Evolutionary conservation across 2,113 vertebrate species (phyloP).

Genomic region (Glaucidium brasilianum): DNA sequence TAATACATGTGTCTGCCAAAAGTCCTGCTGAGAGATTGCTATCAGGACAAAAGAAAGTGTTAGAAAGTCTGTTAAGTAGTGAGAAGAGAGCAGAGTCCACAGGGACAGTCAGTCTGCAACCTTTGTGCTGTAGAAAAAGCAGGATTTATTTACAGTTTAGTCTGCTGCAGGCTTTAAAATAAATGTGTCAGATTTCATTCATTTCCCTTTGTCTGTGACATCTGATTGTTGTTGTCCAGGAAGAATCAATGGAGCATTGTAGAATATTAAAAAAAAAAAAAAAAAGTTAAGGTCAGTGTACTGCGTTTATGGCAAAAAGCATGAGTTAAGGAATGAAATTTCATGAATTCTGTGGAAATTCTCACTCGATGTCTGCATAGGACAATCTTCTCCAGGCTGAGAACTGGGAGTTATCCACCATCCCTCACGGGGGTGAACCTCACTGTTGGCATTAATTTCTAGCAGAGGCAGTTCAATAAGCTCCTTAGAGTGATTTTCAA

Average conservation of each 20-base stretch:
- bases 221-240: not conserved
- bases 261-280: not conserved
- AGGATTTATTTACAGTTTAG: conserved; percentile 35
- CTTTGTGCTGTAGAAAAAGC: conserved; percentile 35
- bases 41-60: conserved; percentile 36
- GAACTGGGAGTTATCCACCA: not conserved
- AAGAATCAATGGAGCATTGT: not conserved
- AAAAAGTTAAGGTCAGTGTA: not conserved
- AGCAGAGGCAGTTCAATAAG: accelerated
- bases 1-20: conserved; percentile 28
- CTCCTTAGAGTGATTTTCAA: not conserved
- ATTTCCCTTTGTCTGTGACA: conserved; percentile 18
- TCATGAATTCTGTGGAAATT: not conserved
- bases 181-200: conserved; percentile 35
- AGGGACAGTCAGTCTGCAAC: conserved; percentile 48
- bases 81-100: not conserved
- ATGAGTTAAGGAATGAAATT: not conserved
- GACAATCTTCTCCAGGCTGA: not conserved
- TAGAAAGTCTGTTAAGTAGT: conserved; percentile 33
- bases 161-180: conserved; percentile 18
- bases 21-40: conserved; percentile 41
- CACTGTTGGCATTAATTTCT: not conserved
- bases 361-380: accelerated
- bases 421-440: not conserved
- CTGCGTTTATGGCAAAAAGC: not conserved